Evolutionary conservation across 2,797 vertebrate genomes (phyloP).

Genomic region (Danio aesculapii): DNA sequence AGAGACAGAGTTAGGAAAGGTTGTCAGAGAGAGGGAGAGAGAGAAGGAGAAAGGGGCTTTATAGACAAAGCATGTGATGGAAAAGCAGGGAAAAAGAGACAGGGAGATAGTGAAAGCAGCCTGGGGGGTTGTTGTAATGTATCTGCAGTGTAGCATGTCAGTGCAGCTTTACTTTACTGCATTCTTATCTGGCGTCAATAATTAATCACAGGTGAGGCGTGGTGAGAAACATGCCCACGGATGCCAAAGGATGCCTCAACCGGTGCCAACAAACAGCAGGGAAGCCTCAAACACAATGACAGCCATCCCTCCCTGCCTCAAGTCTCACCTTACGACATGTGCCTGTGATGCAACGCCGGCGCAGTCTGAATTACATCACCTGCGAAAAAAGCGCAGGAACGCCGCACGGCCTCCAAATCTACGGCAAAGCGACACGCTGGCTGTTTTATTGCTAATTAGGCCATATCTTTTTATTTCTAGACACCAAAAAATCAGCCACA

Average conservation of each 20-base stretch:
- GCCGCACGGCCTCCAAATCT: conserved; percentile 32
- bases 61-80: conserved; percentile 25
- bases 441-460: conserved; percentile 64
- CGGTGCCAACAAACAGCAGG: conserved; percentile 52
- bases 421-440: not conserved
- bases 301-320: conserved; percentile 50
- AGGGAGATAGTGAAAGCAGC: conserved; percentile 40
- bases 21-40: conserved; percentile 27
- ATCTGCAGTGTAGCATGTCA: conserved; percentile 43
- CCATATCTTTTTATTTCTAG: conserved; percentile 60
- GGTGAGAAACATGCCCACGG: conserved; percentile 56
- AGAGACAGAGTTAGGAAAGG: conserved; percentile 28
- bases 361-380: conserved; percentile 59
- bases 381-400: conserved; percentile 24
- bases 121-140: conserved; percentile 46
- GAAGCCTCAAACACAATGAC: conserved; percentile 52
- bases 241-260: conserved; percentile 55
- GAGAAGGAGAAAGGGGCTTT: conserved; percentile 12
- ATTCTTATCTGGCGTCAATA: conserved; percentile 58
- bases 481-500: conserved; percentile 61
- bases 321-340: conserved; percentile 39
- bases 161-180: conserved; percentile 43
- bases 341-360: conserved; percentile 49
- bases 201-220: conserved; percentile 61
- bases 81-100: conserved; percentile 35